Evolutionary conservation across 2,888 invertebrate genomes (phyloP), one percentile per base, ranked within the genome.

Genomic region (Synanthedon formicaeformis): DNA sequence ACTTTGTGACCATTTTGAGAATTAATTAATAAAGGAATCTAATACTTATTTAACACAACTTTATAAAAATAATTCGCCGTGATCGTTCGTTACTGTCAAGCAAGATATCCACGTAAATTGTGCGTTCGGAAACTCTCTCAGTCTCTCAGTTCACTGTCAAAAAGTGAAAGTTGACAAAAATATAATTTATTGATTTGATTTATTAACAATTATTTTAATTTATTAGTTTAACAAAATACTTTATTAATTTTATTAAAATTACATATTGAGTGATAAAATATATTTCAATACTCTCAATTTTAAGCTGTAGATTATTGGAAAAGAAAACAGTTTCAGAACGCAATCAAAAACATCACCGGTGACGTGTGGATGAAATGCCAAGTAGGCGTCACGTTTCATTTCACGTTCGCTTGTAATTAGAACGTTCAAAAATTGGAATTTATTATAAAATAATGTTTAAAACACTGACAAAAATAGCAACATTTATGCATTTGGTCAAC

Each of bases 1-100:
- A 73, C 71, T 85, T 84, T 77, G 81, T 74, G 76, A 78, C 74
- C 86, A 87, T 87, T 78, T 83, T 86, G 45, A 45, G n/a, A 13
- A 45, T 4, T 14, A 13, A 45, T n/a, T 45, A n/a, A 13, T 14
- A 13, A 45, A 13, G 45, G 11, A 4, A 45, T 13, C 45, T 45
- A 45, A 23, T 14, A 14, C 1, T 5, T 11, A 13, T 13, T 13
- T 45, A 6, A 14, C 4, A 45, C 45, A 13, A 45, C n/a, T 45
- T 45, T 23, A 13, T 14, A 45, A 45, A 45, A 13, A 41, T n/a
- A 13, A 45, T 45, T n/a, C 34, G 34, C 34, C 34, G 8, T 10
- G 45, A 13, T 13, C 11, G 11, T 45, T 6, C 45, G 45, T 4
- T 13, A 2, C 13, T 45, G 45, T 2, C n/a, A 12, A 45, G 12